Evolutionary conservation across 2,113 vertebrate species (phyloP).

Genomic region (Podiceps cristatus): DNA sequence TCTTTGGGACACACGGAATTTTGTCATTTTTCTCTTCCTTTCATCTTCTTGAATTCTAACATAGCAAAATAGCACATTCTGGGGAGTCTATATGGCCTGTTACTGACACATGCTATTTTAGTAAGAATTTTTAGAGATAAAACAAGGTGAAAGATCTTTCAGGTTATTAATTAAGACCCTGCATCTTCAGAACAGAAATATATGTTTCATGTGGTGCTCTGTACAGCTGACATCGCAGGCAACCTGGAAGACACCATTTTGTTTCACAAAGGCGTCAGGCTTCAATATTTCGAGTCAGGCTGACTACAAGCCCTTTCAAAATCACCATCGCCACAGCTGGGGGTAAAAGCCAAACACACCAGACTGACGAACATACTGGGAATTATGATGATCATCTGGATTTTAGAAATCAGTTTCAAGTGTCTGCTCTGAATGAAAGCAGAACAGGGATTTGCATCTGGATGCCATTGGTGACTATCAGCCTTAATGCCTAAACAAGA

Average conservation of each 20-base stretch:
- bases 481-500: slow-evolving; percentile 14
- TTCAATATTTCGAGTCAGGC: neutral
- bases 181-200: neutral
- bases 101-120: neutral
- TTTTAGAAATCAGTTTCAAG: slow-evolving; percentile 39
- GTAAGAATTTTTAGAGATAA: neutral
- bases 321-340: neutral
- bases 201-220: neutral
- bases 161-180: neutral
- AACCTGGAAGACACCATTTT: neutral
- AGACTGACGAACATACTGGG: neutral
- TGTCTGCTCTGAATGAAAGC: neutral
- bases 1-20: neutral
- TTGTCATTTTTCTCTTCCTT: neutral
- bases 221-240: neutral
- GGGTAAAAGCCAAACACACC: neutral
- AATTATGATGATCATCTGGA: slow-evolving; percentile 31
- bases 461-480: neutral
- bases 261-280: neutral
- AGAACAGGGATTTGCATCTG: slow-evolving; percentile 32
- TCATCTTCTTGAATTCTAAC: neutral
- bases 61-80: neutral
- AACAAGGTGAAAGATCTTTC: neutral
- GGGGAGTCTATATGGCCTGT: neutral
- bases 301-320: neutral